These are phyloP conservation scores for Entomyzon cyanotis DNA, from an alignment of 2,113 vertebrate genomes.

Conservation along the genomic window DNA sequence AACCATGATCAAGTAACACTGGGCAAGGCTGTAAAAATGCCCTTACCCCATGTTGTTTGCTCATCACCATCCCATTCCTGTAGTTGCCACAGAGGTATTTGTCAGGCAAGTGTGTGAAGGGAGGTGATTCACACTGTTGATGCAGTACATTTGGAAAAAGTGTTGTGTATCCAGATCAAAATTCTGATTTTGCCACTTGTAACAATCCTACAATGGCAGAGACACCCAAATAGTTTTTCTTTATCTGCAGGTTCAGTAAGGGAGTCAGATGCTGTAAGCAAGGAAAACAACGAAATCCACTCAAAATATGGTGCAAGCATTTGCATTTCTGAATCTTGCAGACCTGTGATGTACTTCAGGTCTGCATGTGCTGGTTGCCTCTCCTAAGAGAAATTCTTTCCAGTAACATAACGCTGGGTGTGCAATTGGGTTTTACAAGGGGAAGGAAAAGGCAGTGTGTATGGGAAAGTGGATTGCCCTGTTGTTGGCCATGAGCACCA, in stretches of 20 bases:
- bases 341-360: not conserved
- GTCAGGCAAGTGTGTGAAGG: rapidly evolving
- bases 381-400: not conserved
- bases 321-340: not conserved
- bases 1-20: not conserved
- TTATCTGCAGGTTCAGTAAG: not conserved
- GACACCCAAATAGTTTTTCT: not conserved
- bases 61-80: not conserved
- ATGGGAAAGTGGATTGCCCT: rapidly evolving
- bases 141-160: not conserved
- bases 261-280: not conserved
- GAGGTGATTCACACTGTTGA: not conserved
- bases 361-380: rapidly evolving
- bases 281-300: not conserved
- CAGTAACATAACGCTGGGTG: rapidly evolving
- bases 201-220: not conserved
- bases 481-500: not conserved
- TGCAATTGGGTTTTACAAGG: not conserved
- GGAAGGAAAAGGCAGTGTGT: not conserved
- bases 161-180: not conserved
- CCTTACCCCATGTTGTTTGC: not conserved
- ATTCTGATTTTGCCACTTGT: not conserved
- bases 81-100: not conserved
- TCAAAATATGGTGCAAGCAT: not conserved
- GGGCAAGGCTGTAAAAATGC: not conserved